These are phyloP conservation scores for Harpegnathos saltator DNA, from an alignment of 1,140 invertebrate genomes.

Conservation along the genomic window DNA sequence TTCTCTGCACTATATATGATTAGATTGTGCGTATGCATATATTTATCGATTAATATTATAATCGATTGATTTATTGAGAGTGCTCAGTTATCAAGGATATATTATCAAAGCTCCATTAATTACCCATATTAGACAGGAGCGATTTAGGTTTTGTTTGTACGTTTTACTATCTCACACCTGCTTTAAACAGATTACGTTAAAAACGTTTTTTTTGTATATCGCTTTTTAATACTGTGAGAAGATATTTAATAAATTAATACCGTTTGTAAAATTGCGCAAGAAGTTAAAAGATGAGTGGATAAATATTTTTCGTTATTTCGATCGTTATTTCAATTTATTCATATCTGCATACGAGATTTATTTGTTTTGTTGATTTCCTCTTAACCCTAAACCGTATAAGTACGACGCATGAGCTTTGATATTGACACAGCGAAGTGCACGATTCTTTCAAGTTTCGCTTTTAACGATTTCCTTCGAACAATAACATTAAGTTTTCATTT, in stretches of 20 bases:
- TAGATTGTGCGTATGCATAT: constrained; percentile 51
- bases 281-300: neutral
- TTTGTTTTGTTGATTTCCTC: constrained; percentile 28
- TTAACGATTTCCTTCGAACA: neutral
- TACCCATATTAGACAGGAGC: constrained; percentile 10
- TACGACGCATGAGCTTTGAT: neutral
- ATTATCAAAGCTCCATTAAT: constrained; percentile 4
- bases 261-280: constrained; percentile 23
- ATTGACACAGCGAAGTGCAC: neutral
- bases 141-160: neutral
- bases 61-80: neutral
- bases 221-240: constrained; percentile 39
- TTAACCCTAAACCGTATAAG: constrained; percentile 54
- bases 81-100: constrained; percentile 6
- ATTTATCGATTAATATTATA: constrained; percentile 14
- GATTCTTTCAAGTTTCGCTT: neutral
- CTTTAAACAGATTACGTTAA: constrained; percentile 16
- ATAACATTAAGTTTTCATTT: constrained; percentile 5
- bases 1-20: constrained; percentile 8
- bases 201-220: neutral
- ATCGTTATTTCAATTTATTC: constrained; percentile 18
- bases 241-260: constrained; percentile 37
- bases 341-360: constrained; percentile 10
- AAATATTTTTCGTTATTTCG: neutral
- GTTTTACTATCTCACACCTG: neutral